Conservation (phyloP, 2,888 invertebrate genomes). For the Parapristionchus giblindavisi region DNA sequence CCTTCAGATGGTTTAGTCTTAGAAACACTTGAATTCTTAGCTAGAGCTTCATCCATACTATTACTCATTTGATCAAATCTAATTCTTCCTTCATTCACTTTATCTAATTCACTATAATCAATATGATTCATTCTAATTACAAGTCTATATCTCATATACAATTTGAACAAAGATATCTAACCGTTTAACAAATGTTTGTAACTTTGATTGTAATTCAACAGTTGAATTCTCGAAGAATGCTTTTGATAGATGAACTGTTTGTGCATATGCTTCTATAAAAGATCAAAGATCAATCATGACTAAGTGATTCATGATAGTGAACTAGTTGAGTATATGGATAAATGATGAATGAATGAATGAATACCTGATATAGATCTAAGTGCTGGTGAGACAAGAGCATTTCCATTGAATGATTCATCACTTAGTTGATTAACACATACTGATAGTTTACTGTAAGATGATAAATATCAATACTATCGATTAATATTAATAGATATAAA, state of each 20-base stretch:
- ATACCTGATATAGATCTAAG: slow-evolving; percentile 25
- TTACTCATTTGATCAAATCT: slow-evolving; percentile 73
- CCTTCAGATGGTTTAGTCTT: slow-evolving; percentile 21
- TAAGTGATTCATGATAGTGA: too few species aligned
- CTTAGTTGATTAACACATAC: slow-evolving; percentile 90
- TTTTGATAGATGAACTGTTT: slow-evolving; percentile 55
- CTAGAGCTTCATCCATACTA: slow-evolving; percentile 71
- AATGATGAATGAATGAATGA: slow-evolving; percentile 35
- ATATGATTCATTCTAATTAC: neutral
- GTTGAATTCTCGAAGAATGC: slow-evolving; percentile 49
- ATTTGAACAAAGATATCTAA: slow-evolving; percentile 57
- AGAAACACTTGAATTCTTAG: slow-evolving; percentile 68
- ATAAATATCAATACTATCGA: too few species aligned
- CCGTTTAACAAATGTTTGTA: slow-evolving; percentile 75
- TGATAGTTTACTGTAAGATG: slow-evolving; percentile 72
- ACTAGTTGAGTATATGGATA: slow-evolving; percentile 63
- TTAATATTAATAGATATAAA: too few species aligned
- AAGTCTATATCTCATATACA: neutral
- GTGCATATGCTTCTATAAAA: slow-evolving; percentile 60
- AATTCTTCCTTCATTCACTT: slow-evolving; percentile 71
- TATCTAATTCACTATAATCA: slow-evolving; percentile 70
- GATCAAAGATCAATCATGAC: too few species aligned
- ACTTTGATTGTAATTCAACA: slow-evolving; percentile 45
- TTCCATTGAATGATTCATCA: slow-evolving; percentile 83
- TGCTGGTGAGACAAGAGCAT: slow-evolving; percentile 73